Conservation (phyloP, 2,797 vertebrate genomes). For the Microcaecilia unicolor region DNA sequence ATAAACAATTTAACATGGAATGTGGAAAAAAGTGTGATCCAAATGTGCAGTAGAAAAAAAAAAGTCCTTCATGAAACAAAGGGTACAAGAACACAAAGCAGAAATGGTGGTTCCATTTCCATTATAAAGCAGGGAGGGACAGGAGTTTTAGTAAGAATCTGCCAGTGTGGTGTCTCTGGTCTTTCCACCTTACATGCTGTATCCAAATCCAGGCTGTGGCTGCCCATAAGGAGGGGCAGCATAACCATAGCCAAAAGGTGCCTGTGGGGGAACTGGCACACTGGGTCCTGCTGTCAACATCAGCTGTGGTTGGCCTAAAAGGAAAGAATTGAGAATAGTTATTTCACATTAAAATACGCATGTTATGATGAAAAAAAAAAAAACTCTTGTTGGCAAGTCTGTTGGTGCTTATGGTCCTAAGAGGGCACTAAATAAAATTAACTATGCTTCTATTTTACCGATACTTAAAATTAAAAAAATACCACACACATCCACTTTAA, state of each 20-base stretch:
- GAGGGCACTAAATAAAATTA: no score
- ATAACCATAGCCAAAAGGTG: conserved; percentile 91
- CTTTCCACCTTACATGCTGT: conserved; percentile 81
- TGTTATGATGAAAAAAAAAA: no score
- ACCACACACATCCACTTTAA: no score
- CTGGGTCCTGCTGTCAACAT: conserved; percentile 96
- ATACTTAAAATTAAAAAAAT: no score
- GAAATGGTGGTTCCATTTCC: conserved; percentile 70
- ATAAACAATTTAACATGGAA: conserved; percentile 82
- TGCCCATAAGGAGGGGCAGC: conserved; percentile 82
- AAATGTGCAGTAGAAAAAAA: conserved; percentile 77
- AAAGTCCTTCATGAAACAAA: conserved; percentile 85
- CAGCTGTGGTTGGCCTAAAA: conserved; percentile 89
- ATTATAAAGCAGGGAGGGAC: conserved; percentile 78
- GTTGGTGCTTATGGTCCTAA: no score
- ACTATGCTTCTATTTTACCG: no score
- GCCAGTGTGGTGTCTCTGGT: conserved; percentile 44
- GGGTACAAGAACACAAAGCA: conserved; percentile 62
- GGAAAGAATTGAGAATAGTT: background rate
- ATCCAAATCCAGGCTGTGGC: conserved; percentile 86
- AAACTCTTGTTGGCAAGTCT: no score
- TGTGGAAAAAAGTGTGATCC: conserved; percentile 84
- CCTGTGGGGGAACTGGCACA: conserved; percentile 89
- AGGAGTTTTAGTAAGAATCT: conserved; percentile 75
- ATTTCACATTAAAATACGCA: background rate